Conservation (phyloP, 1,140 invertebrate genomes). For the Bombus waltoni region DNA sequence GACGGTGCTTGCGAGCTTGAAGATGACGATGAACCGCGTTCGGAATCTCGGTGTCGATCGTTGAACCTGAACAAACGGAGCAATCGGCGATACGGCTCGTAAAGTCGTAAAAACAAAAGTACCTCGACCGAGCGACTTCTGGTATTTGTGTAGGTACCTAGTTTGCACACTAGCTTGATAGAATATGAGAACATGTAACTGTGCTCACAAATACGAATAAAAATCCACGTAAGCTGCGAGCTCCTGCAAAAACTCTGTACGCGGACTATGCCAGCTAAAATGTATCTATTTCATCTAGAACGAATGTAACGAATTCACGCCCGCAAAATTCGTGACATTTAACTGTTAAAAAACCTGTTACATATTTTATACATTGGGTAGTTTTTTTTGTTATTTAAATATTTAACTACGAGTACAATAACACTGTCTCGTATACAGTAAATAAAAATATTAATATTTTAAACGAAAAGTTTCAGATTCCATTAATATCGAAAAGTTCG, state of each 20-base stretch:
- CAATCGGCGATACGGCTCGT: conserved; percentile 68
- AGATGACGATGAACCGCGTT: conserved; percentile 53
- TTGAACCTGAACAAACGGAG: conserved; percentile 70
- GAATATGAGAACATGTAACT: not conserved
- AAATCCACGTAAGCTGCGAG: conserved; percentile 15
- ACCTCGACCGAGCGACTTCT: conserved; percentile 51
- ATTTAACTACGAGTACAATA: too few species aligned
- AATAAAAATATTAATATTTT: too few species aligned
- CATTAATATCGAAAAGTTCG: too few species aligned
- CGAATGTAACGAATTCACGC: not conserved
- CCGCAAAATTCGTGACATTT: too few species aligned
- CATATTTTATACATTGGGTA: too few species aligned
- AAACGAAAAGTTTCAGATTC: too few species aligned
- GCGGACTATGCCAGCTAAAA: conserved; percentile 2
- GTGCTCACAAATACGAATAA: conserved; percentile 16
- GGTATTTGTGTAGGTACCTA: conserved; percentile 43
- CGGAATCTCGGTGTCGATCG: conserved; percentile 63
- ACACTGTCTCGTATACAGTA: too few species aligned
- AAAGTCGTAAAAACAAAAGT: conserved; percentile 72
- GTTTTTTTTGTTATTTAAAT: too few species aligned
- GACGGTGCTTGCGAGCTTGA: conserved; percentile 28
- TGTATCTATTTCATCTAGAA: conserved; percentile 15
- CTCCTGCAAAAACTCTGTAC: not conserved
- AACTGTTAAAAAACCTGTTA: too few species aligned
- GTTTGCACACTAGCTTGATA: conserved; percentile 9